phyloP scores from a whole-genome alignment of 2,888 invertebrate species.

The Brachyopa scutellaris region DNA sequence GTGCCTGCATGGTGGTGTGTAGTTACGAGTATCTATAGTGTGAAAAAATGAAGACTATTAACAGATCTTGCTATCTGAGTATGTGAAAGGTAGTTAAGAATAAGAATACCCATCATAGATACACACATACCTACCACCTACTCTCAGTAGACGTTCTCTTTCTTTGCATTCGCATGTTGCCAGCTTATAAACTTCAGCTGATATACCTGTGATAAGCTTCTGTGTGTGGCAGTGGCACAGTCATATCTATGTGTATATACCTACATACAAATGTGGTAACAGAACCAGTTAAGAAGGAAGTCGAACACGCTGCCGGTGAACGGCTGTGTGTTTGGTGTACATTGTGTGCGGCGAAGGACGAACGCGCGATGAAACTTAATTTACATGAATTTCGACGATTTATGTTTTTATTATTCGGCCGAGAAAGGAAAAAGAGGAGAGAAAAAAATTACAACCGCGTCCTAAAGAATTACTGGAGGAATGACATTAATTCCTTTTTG shows the following conservation, averaged over 20 bases:
- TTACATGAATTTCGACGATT: conserved; percentile 75
- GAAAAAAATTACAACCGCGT: conserved; percentile 40
- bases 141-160: conserved; percentile 18
- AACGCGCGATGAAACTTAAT: conserved; percentile 76
- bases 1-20: conserved; percentile 29
- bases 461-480: conserved; percentile 49
- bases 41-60: conserved; percentile 54
- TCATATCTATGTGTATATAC: background rate
- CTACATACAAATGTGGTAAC: too few relatives aligned
- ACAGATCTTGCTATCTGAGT: conserved; percentile 46
- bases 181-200: conserved; percentile 75
- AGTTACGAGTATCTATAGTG: conserved; percentile 44
- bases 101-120: conserved; percentile 46
- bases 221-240: conserved; percentile 53
- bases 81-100: conserved; percentile 49
- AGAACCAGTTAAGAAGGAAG: conserved; percentile 72
- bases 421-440: conserved; percentile 23
- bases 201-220: conserved; percentile 71
- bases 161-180: conserved; percentile 75
- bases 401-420: conserved; percentile 73
- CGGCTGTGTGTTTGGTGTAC: background rate
- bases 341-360: conserved; percentile 59
- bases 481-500: conserved; percentile 64
- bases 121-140: conserved; percentile 5
- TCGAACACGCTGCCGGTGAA: conserved; percentile 36